Evolutionary conservation across 2,113 vertebrate genomes (phyloP).

Genomic region (Ornithorhynchus anatinus): DNA sequence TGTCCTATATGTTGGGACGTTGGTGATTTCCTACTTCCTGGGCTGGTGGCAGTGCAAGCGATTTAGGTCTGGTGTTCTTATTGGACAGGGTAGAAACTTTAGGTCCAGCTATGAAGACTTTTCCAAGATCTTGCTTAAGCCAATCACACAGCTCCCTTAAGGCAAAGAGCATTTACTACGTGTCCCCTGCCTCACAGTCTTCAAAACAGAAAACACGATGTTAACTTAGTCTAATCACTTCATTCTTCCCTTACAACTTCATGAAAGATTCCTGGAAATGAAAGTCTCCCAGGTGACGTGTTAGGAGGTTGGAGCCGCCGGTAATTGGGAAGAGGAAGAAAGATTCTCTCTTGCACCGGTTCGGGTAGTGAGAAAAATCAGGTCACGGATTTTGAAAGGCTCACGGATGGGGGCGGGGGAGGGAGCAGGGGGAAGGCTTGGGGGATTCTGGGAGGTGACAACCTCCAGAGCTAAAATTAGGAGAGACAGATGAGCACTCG

Average conservation of each 20-base stretch:
- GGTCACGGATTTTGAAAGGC: background rate
- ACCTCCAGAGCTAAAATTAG: no score
- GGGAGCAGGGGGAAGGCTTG: no score
- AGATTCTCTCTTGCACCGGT: background rate
- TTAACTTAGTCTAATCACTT: slow-evolving; percentile 28
- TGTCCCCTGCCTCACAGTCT: background rate
- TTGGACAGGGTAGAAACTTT: no score
- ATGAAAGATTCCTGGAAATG: slow-evolving; percentile 33
- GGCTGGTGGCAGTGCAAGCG: no score
- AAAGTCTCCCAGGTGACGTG: slow-evolving; percentile 46
- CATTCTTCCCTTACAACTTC: slow-evolving; percentile 39
- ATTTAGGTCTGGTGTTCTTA: no score
- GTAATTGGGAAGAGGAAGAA: background rate
- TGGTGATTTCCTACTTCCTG: no score
- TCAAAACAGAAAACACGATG: background rate
- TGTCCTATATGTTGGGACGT: no score
- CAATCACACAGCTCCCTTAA: background rate
- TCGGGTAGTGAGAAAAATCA: background rate
- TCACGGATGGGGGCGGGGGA: no score
- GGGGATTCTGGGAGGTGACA: no score
- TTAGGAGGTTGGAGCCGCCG: slow-evolving; percentile 29
- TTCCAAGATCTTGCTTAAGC: background rate
- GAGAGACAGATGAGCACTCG: no score
- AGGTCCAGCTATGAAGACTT: no score
- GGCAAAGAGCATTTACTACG: background rate